These are phyloP conservation scores for Geotrypetes seraphini DNA, from an alignment of 2,797 vertebrate genomes.

Conservation along the genomic window DNA sequence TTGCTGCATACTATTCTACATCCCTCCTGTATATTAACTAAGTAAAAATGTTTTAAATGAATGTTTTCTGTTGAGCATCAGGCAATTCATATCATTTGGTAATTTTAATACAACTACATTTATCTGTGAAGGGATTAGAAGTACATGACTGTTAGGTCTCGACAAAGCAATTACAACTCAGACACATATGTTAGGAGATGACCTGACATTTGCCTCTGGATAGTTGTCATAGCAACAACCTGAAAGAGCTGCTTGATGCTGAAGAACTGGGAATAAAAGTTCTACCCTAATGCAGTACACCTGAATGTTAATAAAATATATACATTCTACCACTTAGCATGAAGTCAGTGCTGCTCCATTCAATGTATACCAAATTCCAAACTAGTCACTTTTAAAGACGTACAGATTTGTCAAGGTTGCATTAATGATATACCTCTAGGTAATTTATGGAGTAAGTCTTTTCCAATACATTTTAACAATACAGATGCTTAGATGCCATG, in stretches of 20 bases:
- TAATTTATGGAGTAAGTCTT: neutral
- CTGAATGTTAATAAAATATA: constrained; percentile 14
- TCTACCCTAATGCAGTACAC: constrained; percentile 6
- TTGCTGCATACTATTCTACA: too few relatives aligned
- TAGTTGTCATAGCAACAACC: constrained; percentile 62
- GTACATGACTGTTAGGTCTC: constrained; percentile 40
- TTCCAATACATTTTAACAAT: constrained; percentile 12
- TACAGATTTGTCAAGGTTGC: constrained; percentile 3
- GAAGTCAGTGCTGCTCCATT: neutral
- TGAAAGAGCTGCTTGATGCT: constrained; percentile 28
- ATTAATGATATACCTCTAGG: constrained; percentile 1
- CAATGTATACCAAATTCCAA: constrained; percentile 4
- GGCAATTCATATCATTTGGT: constrained; percentile 9
- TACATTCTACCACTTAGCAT: neutral
- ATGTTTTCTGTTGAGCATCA: constrained; percentile 1
- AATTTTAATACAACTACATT: constrained; percentile 26
- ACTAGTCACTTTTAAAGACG: constrained; percentile 2
- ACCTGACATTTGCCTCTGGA: constrained; percentile 51
- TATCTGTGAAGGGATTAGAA: constrained; percentile 21
- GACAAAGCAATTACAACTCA: constrained; percentile 41
- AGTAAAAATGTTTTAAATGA: neutral
- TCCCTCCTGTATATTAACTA: too few relatives aligned
- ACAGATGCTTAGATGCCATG: too few relatives aligned
- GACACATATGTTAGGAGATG: constrained; percentile 34
- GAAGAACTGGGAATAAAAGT: neutral